Percentiles rank a stretch among this genome's conserved stretches.
phyloP scores from a whole-genome alignment of 2,113 vertebrate genomes.

The Semnornis frantzii region DNA sequence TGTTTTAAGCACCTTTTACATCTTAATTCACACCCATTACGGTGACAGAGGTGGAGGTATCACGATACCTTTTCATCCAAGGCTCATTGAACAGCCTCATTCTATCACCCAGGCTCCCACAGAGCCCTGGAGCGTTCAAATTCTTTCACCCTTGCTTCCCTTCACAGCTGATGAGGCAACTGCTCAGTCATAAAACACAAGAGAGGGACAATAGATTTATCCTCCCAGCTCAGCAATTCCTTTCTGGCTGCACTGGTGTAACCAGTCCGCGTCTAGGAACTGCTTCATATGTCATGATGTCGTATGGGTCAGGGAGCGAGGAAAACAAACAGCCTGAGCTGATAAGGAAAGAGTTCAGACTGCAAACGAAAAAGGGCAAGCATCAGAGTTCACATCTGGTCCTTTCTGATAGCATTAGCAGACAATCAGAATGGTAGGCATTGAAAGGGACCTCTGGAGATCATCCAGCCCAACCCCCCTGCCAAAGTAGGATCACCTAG shows the following conservation, averaged over 20 bases:
- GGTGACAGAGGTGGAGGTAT: neutral
- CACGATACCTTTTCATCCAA: rapidly evolving
- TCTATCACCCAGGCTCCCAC: neutral
- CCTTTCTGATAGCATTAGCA: neutral
- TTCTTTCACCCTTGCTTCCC: neutral
- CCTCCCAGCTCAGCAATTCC: conserved; percentile 57
- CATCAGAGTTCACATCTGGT: neutral
- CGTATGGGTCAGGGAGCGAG: neutral
- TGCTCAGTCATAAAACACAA: rapidly evolving
- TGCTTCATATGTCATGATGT: neutral
- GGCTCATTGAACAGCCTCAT: neutral
- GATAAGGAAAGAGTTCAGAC: neutral
- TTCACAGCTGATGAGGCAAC: neutral
- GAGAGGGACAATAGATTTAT: neutral
- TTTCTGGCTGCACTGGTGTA: neutral
- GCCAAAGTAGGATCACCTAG: no score
- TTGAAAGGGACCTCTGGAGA: no score
- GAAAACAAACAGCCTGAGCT: neutral
- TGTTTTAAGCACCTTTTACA: neutral
- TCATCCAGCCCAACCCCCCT: no score
- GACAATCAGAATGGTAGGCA: no score
- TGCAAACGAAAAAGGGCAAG: neutral
- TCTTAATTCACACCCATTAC: neutral
- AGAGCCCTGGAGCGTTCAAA: neutral
- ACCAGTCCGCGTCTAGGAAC: neutral